Evolutionary conservation across 2,113 vertebrate genomes (phyloP).

Genomic region (Tapirus terrestris): DNA sequence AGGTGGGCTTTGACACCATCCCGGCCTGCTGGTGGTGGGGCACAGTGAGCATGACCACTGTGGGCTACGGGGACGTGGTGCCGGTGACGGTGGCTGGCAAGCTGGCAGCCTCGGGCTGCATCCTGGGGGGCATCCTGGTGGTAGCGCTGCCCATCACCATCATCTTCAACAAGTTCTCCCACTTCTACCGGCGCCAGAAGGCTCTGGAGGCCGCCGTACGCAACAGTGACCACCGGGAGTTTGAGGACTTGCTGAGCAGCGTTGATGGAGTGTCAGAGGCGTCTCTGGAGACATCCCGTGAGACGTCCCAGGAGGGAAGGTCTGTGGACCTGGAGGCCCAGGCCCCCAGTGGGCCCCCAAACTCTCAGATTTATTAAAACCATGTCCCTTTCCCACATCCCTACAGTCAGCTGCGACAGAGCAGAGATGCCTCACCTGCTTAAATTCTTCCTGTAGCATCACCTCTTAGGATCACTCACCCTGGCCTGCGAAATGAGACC

Average conservation of each 20-base stretch:
- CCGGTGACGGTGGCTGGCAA: slow-evolving; percentile 95
- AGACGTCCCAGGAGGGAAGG: slow-evolving; percentile 71
- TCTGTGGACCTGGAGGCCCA: slow-evolving; percentile 67
- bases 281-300: slow-evolving; percentile 83
- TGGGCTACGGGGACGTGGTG: slow-evolving; percentile 97
- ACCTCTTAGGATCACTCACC: background rate
- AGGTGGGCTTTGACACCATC: slow-evolving; percentile 95
- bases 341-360: background rate
- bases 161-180: slow-evolving; percentile 99
- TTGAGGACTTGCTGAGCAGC: slow-evolving; percentile 80
- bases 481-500: background rate
- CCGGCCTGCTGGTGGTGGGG: slow-evolving; percentile 99
- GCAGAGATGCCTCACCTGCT: background rate
- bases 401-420: background rate
- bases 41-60: slow-evolving; percentile 99
- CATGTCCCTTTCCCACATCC: background rate
- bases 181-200: slow-evolving; percentile 97
- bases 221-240: slow-evolving; percentile 87
- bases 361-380: slow-evolving; percentile 59
- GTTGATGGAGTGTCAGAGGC: slow-evolving; percentile 70
- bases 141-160: slow-evolving; percentile 98
- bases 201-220: slow-evolving; percentile 96
- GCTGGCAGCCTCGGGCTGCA: slow-evolving; percentile 96
- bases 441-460: background rate
- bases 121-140: slow-evolving; percentile 96